These are phyloP conservation scores for Dufourea novaeangliae DNA, from an alignment of 1,140 invertebrate genomes.

Conservation along the genomic window DNA sequence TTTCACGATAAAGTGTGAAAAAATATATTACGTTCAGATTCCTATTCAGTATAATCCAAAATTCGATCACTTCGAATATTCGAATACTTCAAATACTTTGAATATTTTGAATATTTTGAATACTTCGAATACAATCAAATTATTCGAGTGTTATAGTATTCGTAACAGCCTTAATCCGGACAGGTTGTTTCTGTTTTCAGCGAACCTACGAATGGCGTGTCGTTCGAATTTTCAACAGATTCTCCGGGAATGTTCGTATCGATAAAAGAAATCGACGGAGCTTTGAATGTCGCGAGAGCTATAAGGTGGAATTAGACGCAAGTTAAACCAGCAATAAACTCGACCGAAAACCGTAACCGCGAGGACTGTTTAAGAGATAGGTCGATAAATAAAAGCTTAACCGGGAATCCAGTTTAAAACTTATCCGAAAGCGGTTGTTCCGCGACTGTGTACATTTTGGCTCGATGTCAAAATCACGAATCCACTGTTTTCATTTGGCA, in stretches of 20 bases:
- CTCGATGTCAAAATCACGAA: slow-evolving; percentile 6
- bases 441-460: slow-evolving; percentile 27
- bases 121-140: no score
- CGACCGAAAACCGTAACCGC: not conserved
- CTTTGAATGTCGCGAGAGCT: not conserved
- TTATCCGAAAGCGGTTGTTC: not conserved
- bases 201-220: no score
- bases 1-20: no score
- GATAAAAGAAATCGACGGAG: not conserved
- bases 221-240: no score
- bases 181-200: no score
- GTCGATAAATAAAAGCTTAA: slow-evolving; percentile 25
- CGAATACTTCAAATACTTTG: no score
- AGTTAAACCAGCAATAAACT: not conserved
- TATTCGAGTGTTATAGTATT: no score
- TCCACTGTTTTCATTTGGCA: slow-evolving; percentile 9
- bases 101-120: no score
- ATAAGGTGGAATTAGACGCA: not conserved
- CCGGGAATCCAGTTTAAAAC: slow-evolving; percentile 12
- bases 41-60: no score
- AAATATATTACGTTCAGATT: no score
- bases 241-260: not conserved
- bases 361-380: not conserved
- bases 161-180: no score
- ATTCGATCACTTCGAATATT: no score